Base-by-base conservation (phyloP, 2,797 vertebrate genomes). In the Malurus leucopterus region DNA sequence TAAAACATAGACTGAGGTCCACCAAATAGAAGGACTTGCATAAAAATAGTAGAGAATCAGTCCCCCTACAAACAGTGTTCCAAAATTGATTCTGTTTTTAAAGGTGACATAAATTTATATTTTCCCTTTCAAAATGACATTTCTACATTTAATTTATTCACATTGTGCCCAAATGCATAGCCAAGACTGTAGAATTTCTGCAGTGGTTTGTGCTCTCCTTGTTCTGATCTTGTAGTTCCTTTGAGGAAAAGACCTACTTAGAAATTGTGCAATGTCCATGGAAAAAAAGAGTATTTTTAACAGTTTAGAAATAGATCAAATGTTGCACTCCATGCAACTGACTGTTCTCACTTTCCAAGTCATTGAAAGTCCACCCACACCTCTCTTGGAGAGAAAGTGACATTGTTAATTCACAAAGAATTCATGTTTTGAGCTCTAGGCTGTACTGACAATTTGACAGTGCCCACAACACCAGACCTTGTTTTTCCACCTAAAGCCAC, bases 291-390 rank as follows among this genome's bases (percentile, higher is more conserved):
- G 22, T 87, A 85, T 90, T 93, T 93, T 92, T 82, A 91, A 89
- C 57, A n/a, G 62, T 78, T 93, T 83, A 90, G 79, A 94, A 92
- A 91, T 85, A 93, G 91, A 90, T 62, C 51, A 89, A 89, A 91
- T 71, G 65, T 72, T 87, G 54, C 36, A 27, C 72, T 63, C 46
- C 29, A 41, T 82, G 85, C 46, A 86, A 64, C 41, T 1, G 22
- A 87, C 62, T 90, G 47, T 91, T 94, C 84, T 91, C 36, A 47
- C 54, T 91, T 92, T 85, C 58, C 65, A 64, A 92, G 69, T 92
- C 65, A 68, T 57, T 90, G 69, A 64, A 73, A 29, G 82, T 91
- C 90, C 72, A 47, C 90, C 89, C 75, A 91, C 84, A 80, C 24
- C 26, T 82, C 85, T 67, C 29, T 91, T 90, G 75, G 69, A 91